phyloP scores from a whole-genome alignment of 2,113 vertebrate species.

The Delphinus delphis region DNA sequence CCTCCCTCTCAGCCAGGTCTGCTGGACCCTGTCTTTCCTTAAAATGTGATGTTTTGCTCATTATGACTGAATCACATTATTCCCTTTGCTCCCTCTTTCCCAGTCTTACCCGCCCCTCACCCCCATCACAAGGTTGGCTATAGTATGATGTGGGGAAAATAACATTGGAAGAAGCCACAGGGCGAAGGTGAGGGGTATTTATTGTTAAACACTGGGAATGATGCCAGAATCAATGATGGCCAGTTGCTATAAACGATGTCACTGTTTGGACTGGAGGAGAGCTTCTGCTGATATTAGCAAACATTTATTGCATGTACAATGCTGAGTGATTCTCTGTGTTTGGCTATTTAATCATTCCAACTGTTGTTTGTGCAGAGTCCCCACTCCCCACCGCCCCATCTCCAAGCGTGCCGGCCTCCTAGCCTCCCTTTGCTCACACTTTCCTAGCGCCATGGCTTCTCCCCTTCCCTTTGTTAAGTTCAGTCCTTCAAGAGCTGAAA shows the following conservation, averaged over 20 bases:
- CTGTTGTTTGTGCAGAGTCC: fast-evolving
- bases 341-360: no score
- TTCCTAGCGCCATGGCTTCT: neutral
- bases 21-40: neutral
- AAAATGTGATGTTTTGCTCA: fast-evolving
- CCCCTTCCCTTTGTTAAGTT: neutral
- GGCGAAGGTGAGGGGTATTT: fast-evolving
- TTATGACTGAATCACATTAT: fast-evolving
- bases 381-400: fast-evolving
- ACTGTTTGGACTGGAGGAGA: neutral
- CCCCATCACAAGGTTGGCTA: neutral
- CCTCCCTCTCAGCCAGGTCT: fast-evolving
- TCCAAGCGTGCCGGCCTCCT: fast-evolving
- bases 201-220: neutral
- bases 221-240: neutral
- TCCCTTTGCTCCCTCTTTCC: neutral
- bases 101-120: fast-evolving
- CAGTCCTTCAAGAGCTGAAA: neutral
- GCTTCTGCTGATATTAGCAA: neutral
- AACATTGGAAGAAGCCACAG: neutral
- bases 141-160: no score
- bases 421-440: no score
- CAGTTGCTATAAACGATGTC: fast-evolving
- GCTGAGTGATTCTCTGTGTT: neutral
- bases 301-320: fast-evolving